Percentiles rank a stretch among this genome's conserved stretches.
These are phyloP conservation scores for Siderastrea radians DNA, from an alignment of 92 coral and sea anemone species.

Conservation along the genomic window DNA sequence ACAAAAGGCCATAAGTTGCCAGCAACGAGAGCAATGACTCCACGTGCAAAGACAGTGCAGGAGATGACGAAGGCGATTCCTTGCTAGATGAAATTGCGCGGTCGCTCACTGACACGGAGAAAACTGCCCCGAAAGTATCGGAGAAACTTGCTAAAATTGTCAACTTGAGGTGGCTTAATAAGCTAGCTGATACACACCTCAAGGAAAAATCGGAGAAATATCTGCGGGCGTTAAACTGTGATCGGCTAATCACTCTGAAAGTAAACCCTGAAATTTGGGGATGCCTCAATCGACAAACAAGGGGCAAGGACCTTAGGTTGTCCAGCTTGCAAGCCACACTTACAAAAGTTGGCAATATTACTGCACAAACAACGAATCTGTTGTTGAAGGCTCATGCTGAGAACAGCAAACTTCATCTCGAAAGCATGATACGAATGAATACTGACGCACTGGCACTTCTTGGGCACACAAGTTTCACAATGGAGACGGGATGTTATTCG, in stretches of 20 bases:
- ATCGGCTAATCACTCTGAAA: slow-evolving; percentile 37
- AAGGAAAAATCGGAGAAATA: slow-evolving; percentile 59
- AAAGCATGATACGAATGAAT: slow-evolving; percentile 39
- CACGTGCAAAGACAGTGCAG: too few relatives aligned
- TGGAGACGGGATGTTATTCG: slow-evolving; percentile 63
- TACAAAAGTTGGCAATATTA: slow-evolving; percentile 10
- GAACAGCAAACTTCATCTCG: slow-evolving; percentile 25
- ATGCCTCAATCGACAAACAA: neutral
- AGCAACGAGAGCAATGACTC: neutral
- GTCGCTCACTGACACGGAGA: slow-evolving; percentile 62
- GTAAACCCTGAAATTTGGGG: slow-evolving; percentile 75
- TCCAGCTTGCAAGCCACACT: slow-evolving; percentile 29
- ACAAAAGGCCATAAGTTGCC: slow-evolving; percentile 5
- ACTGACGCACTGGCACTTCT: slow-evolving; percentile 55
- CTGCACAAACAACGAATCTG: slow-evolving; percentile 11
- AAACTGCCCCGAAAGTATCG: slow-evolving; percentile 52
- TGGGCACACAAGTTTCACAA: slow-evolving; percentile 64
- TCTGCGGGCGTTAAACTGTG: slow-evolving; percentile 32
- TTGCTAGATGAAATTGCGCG: slow-evolving; percentile 64
- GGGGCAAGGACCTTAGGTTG: neutral
- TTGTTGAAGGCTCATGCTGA: slow-evolving; percentile 37
- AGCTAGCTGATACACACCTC: slow-evolving; percentile 63
- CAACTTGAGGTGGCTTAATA: slow-evolving; percentile 24
- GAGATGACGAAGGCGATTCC: slow-evolving; percentile 16
- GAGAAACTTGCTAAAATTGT: slow-evolving; percentile 9